Evolutionary conservation across 2,797 vertebrate species (phyloP).

Genomic region (Myiotriccus ornatus): DNA sequence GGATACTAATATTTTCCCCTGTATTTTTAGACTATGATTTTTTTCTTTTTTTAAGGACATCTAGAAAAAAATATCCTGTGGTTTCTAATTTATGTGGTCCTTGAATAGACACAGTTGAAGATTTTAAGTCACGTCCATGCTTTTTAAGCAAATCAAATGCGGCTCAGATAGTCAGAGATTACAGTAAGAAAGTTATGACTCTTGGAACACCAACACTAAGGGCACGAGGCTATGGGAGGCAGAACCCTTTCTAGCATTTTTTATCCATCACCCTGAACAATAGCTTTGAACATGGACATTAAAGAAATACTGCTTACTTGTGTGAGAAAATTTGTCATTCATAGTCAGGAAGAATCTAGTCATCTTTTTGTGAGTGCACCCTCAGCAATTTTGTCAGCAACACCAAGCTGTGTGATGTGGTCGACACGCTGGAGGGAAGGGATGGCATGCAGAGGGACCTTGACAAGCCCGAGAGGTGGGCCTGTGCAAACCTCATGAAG

Average conservation of each 20-base stretch:
- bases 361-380: neutral
- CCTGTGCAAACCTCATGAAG: neutral
- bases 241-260: neutral
- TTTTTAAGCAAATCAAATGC: neutral
- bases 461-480: neutral
- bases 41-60: neutral
- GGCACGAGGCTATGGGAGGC: neutral
- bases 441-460: neutral
- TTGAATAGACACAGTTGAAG: neutral
- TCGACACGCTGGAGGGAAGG: rapidly evolving
- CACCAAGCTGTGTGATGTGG: neutral
- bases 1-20: neutral
- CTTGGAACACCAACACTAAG: neutral
- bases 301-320: conserved; percentile 29
- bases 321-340: conserved; percentile 34
- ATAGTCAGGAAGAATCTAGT: conserved; percentile 26
- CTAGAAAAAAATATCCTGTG: neutral
- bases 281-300: neutral
- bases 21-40: neutral
- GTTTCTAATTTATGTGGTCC: neutral
- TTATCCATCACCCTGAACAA: neutral
- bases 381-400: rapidly evolving
- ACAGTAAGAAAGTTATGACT: neutral
- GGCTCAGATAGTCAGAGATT: neutral
- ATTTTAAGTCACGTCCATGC: neutral